Percentiles rank a stretch among this genome's conserved stretches.
Evolutionary conservation across 2,113 vertebrate genomes (phyloP).

Genomic region (Hyaena hyaena): DNA sequence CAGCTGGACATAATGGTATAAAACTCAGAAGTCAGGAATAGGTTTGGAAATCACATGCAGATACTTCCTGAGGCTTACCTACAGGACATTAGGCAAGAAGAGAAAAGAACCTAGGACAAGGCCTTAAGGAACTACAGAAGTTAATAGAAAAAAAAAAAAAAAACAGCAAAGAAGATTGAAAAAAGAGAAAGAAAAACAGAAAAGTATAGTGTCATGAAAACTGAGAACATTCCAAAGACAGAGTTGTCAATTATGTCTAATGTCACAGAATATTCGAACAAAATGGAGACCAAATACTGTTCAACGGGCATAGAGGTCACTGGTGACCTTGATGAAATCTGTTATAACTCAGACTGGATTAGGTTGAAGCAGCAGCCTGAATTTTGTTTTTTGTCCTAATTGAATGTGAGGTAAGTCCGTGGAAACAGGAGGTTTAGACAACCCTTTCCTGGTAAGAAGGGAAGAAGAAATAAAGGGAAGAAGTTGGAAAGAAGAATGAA

Average conservation of each 20-base stretch:
- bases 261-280: neutral
- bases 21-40: neutral
- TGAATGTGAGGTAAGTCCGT: neutral
- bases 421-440: neutral
- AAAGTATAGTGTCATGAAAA: neutral
- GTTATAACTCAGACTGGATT: neutral
- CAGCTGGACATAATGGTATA: neutral
- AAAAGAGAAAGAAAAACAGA: neutral
- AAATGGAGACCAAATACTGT: neutral
- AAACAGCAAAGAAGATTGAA: neutral
- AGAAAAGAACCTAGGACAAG: neutral
- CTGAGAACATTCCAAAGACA: neutral
- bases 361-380: neutral
- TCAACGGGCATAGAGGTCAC: neutral
- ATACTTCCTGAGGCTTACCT: neutral
- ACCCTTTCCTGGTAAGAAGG: neutral
- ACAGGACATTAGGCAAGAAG: neutral
- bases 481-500: neutral
- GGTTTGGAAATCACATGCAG: neutral
- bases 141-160: neutral
- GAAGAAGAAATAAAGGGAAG: neutral
- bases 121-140: neutral
- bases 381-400: neutral
- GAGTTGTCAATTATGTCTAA: neutral
- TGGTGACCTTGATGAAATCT: neutral